Conservation (phyloP, 2,113 vertebrate species). For the Semnornis frantzii region DNA sequence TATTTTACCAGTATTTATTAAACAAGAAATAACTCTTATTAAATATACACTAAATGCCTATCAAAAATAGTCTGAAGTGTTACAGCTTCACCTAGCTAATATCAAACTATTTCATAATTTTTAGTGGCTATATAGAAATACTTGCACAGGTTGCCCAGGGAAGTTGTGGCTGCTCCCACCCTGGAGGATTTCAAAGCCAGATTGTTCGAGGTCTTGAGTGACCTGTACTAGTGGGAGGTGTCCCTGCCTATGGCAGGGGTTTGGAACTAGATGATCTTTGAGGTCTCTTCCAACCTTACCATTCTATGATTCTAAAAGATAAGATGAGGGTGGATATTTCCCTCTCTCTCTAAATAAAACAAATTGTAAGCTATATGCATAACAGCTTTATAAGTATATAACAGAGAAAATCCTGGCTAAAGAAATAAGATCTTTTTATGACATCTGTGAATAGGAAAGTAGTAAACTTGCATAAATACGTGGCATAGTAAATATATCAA, state of each 20-base stretch:
- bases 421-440: background rate
- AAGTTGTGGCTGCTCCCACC: too few relatives aligned
- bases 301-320: background rate
- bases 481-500: background rate
- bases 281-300: too few relatives aligned
- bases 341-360: background rate
- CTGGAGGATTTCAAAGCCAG: too few relatives aligned
- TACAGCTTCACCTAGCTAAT: background rate
- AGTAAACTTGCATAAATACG: background rate
- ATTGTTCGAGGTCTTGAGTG: too few relatives aligned
- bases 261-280: too few relatives aligned
- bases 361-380: background rate
- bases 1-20: slow-evolving; percentile 21
- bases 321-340: background rate
- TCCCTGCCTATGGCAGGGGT: too few relatives aligned
- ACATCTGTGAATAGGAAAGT: background rate
- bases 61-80: background rate
- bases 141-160: too few relatives aligned
- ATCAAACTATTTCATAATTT: background rate
- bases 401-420: background rate
- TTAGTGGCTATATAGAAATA: background rate
- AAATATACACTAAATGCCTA: background rate
- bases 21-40: background rate
- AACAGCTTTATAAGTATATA: background rate
- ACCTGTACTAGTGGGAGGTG: too few relatives aligned